Conservation (phyloP, 2,113 vertebrate genomes). For the Callionymus lyra region DNA sequence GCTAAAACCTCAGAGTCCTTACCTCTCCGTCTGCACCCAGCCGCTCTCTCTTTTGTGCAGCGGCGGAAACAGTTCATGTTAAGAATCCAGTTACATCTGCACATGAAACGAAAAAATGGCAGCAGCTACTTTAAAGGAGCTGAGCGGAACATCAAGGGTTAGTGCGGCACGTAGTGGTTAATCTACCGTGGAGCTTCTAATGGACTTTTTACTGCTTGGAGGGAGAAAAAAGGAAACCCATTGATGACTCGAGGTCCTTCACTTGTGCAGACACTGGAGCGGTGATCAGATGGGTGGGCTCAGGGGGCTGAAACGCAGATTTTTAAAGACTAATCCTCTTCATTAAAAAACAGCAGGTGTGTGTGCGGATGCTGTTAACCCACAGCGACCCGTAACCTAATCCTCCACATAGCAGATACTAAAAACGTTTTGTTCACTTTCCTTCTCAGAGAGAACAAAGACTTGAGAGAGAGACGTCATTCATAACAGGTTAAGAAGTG, state of each 20-base stretch:
- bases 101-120: conserved; percentile 13
- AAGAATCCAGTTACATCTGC: too few species aligned
- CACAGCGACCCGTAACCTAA: conserved; percentile 26
- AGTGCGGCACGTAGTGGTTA: conserved; percentile 10
- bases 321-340: conserved; percentile 50
- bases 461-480: not conserved
- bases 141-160: conserved; percentile 8
- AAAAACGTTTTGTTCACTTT: conserved; percentile 23
- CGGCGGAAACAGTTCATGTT: conserved; percentile 5
- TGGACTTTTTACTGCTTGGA: conserved; percentile 18
- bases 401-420: conserved; percentile 8
- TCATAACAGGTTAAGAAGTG: too few species aligned
- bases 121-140: conserved; percentile 1
- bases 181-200: conserved; percentile 5
- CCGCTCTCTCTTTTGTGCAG: conserved; percentile 8
- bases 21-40: conserved; percentile 24
- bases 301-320: too few species aligned
- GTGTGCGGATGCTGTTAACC: conserved; percentile 46
- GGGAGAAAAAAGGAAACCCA: conserved; percentile 5
- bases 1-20: conserved; percentile 11
- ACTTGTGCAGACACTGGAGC: conserved; percentile 12
- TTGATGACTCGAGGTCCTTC: conserved; percentile 2
- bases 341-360: conserved; percentile 67
- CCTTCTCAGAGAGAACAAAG: conserved; percentile 26
- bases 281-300: conserved; percentile 30